These are phyloP conservation scores for Eupithecia subumbrata DNA, from an alignment of 2,888 invertebrate species.

Conservation along the genomic window DNA sequence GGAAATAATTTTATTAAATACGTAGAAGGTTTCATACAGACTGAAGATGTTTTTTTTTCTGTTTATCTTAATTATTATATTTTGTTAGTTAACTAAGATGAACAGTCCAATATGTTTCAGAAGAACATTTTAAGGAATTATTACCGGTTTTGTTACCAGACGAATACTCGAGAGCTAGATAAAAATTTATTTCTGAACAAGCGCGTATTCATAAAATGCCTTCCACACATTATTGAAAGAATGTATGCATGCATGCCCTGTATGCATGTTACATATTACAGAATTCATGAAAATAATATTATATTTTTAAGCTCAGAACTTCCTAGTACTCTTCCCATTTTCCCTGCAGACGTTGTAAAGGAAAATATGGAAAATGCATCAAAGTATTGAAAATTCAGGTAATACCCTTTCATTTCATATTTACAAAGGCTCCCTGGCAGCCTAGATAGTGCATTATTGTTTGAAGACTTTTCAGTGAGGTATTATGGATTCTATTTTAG, in stretches of 20 bases:
- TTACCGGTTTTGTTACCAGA: too few species aligned
- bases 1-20: not conserved
- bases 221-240: not conserved
- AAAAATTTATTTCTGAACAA: not conserved
- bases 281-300: not conserved
- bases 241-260: not conserved
- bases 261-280: not conserved
- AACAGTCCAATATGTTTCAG: too few species aligned
- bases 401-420: slow-evolving; percentile 9
- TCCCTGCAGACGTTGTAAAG: slow-evolving; percentile 19
- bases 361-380: slow-evolving; percentile 22
- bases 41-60: not conserved
- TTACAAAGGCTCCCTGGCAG: slow-evolving; percentile 1
- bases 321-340: not conserved
- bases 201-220: not conserved
- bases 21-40: not conserved
- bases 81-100: too few species aligned
- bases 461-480: not conserved
- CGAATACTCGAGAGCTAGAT: not conserved
- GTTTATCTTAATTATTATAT: too few species aligned
- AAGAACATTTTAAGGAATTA: not conserved
- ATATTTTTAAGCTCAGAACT: slow-evolving; percentile 13
- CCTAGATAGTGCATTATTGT: slow-evolving; percentile 1
- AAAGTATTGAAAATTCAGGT: slow-evolving; percentile 10
- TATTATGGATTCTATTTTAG: not conserved